Evolutionary conservation across 2,113 vertebrate genomes (phyloP).

Genomic region (Cephalophus harveyi): DNA sequence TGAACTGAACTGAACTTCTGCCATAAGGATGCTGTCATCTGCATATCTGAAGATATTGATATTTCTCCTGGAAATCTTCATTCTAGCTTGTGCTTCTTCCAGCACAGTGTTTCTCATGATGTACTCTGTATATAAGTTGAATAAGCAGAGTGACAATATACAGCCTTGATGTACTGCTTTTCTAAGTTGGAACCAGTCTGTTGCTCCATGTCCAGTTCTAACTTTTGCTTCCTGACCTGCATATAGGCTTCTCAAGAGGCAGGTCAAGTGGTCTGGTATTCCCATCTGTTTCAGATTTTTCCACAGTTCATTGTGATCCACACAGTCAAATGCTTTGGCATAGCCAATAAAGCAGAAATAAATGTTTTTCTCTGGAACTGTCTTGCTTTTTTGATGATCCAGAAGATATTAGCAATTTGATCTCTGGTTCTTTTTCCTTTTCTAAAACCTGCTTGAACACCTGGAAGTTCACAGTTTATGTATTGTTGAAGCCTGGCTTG

Average conservation of each 20-base stretch:
- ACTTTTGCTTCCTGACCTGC: not conserved
- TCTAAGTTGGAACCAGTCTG: not conserved
- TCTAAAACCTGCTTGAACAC: not conserved
- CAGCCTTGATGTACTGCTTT: accelerated
- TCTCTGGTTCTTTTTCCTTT: not conserved
- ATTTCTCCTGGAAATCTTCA: too few species aligned
- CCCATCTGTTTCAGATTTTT: not conserved
- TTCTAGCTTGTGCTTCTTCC: not conserved
- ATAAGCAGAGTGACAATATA: not conserved
- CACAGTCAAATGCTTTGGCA: not conserved
- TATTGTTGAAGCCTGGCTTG: not conserved
- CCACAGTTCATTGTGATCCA: not conserved
- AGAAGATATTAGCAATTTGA: not conserved
- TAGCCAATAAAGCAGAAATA: not conserved
- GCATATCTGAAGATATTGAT: too few species aligned
- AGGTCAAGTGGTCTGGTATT: not conserved
- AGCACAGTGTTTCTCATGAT: not conserved
- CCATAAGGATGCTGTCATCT: too few species aligned
- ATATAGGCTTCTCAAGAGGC: not conserved
- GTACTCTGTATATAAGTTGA: not conserved
- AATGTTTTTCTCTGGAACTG: not conserved
- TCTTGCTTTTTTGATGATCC: not conserved
- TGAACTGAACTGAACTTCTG: too few species aligned
- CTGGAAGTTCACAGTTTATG: not conserved
- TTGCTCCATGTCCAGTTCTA: not conserved